A percentile compares a stretch with the other conserved stretches of the same genome.
These are phyloP conservation scores for Toxostoma redivivum DNA, from an alignment of 2,113 vertebrate species.

Conservation along the genomic window DNA sequence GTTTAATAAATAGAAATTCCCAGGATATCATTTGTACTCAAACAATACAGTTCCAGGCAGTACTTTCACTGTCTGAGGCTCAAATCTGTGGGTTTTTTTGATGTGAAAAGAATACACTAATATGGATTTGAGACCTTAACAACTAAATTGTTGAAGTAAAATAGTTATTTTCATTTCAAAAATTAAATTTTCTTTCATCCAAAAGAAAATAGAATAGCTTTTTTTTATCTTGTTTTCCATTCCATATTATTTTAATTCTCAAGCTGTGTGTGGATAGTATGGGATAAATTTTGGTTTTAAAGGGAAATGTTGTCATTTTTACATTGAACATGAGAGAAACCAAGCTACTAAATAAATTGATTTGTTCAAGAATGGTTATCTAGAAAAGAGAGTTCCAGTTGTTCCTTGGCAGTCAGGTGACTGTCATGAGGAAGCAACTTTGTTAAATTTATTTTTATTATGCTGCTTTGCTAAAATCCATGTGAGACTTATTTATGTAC, in stretches of 20 bases:
- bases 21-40: not conserved
- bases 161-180: not conserved
- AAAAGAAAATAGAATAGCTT: not conserved
- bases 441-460: not conserved
- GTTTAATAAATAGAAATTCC: not conserved
- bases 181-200: not conserved
- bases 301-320: not conserved
- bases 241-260: not conserved
- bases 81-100: not conserved
- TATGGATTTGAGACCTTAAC: not conserved
- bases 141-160: not conserved
- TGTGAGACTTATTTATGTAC: not conserved
- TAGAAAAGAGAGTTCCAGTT: not conserved
- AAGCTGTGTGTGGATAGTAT: not conserved
- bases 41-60: not conserved
- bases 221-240: not conserved
- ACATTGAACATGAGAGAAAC: not conserved
- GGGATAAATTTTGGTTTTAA: not conserved
- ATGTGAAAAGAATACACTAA: not conserved
- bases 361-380: not conserved
- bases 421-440: not conserved
- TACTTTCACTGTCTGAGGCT: not conserved
- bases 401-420: not conserved
- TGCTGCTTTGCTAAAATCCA: not conserved
- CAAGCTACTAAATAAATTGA: not conserved